Evolutionary conservation across 1,140 invertebrate genomes (phyloP).

Genomic region (Drosophila busckii): DNA sequence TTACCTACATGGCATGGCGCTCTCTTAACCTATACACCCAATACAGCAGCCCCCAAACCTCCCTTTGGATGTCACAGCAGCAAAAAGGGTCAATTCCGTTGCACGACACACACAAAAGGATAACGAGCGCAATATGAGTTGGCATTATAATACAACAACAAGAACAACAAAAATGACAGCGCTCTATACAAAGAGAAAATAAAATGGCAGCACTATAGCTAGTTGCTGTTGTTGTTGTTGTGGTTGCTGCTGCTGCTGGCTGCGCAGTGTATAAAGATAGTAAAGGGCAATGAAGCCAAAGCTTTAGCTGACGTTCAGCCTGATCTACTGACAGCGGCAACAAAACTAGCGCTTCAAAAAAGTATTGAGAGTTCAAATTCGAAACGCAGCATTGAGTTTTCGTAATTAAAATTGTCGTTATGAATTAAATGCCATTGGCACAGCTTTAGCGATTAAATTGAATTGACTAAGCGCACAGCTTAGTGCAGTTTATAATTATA

Average conservation of each 20-base stretch:
- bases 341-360: not conserved
- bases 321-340: slow-evolving; percentile 7
- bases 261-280: slow-evolving; percentile 53
- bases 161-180: slow-evolving; percentile 39
- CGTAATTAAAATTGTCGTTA: too few relatives aligned
- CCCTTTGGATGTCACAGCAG: slow-evolving; percentile 50
- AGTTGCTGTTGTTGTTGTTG: slow-evolving; percentile 6
- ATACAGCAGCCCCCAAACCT: not conserved
- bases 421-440: too few relatives aligned
- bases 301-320: slow-evolving; percentile 5
- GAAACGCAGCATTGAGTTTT: too few relatives aligned
- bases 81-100: slow-evolving; percentile 75
- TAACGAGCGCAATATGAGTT: slow-evolving; percentile 78
- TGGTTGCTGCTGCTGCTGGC: not conserved
- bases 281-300: slow-evolving; percentile 41
- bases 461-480: too few relatives aligned
- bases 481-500: too few relatives aligned
- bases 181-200: slow-evolving; percentile 64
- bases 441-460: too few relatives aligned
- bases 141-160: slow-evolving; percentile 69
- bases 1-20: slow-evolving; percentile 15
- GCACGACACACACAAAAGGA: slow-evolving; percentile 73
- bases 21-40: slow-evolving; percentile 11
- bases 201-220: slow-evolving; percentile 48
- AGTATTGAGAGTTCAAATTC: too few relatives aligned